Evolutionary conservation across 2,113 vertebrate genomes (phyloP).

Genomic region (Amphilophus citrinellus): DNA sequence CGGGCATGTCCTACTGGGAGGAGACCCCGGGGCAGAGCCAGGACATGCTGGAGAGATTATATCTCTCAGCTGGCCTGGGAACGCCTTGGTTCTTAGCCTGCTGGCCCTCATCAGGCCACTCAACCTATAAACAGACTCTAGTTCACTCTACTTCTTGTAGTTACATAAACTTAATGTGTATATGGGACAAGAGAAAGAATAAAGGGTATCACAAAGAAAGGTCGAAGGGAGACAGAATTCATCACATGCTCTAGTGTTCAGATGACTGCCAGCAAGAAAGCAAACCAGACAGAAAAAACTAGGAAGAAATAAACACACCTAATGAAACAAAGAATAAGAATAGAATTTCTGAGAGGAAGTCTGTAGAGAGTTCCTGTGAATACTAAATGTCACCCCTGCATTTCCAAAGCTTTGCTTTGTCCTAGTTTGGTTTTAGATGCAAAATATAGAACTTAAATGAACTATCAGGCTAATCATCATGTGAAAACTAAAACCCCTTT

Average conservation of each 20-base stretch:
- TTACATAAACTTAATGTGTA: neutral
- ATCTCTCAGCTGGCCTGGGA: no score
- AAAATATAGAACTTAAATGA: slow-evolving; percentile 46
- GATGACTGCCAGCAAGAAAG: slow-evolving; percentile 1
- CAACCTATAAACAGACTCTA: no score
- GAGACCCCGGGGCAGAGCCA: no score
- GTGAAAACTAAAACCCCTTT: neutral
- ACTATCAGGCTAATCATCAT: neutral
- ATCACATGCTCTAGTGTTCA: neutral
- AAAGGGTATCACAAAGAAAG: no score
- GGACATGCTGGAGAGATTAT: no score
- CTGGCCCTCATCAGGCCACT: no score
- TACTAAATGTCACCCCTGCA: slow-evolving; percentile 69
- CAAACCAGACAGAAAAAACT: slow-evolving; percentile 6
- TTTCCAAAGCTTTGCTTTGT: slow-evolving; percentile 57
- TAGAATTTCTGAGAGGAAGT: slow-evolving; percentile 55
- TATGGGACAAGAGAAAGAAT: neutral
- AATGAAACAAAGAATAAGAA: slow-evolving; percentile 57
- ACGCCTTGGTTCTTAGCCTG: no score
- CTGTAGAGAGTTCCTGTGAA: slow-evolving; percentile 63
- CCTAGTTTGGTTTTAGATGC: slow-evolving; percentile 65
- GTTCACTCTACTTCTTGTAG: no score
- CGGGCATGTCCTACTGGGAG: no score
- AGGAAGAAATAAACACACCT: slow-evolving; percentile 48
- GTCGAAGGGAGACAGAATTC: neutral